phyloP scores from a whole-genome alignment of 2,888 invertebrate species.

The Thecocarcelia acutangulata region DNA sequence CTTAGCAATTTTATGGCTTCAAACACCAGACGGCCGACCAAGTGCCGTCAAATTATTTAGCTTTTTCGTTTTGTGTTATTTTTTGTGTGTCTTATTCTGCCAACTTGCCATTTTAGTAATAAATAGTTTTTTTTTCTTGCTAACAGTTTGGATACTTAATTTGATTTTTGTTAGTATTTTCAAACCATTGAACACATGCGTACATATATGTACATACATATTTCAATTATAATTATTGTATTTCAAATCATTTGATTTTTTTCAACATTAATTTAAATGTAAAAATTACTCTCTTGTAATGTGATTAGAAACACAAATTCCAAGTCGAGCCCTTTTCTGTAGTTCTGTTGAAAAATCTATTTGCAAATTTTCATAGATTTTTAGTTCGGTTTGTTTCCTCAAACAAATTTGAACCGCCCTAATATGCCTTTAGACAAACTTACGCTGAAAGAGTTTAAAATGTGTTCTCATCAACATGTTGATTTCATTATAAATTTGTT shows the following conservation, averaged over 20 bases:
- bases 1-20: slow-evolving; percentile 57
- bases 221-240: slow-evolving; percentile 4
- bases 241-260: slow-evolving; percentile 28
- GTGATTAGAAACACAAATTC: no score
- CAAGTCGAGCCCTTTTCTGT: no score
- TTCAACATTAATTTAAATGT: not conserved
- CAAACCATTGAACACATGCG: no score
- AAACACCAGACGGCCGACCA: slow-evolving; percentile 35
- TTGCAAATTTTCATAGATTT: no score
- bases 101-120: slow-evolving; percentile 36
- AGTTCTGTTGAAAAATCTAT: no score
- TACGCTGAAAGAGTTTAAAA: slow-evolving; percentile 43
- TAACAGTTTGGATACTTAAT: no score
- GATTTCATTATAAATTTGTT: slow-evolving; percentile 63
- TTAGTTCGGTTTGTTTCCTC: slow-evolving; percentile 6
- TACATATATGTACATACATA: no score
- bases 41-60: slow-evolving; percentile 40
- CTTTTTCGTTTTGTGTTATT: slow-evolving; percentile 26
- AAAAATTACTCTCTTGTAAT: no score
- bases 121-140: not conserved
- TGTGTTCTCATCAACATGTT: slow-evolving; percentile 47
- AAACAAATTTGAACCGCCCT: not conserved
- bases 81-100: slow-evolving; percentile 8
- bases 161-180: no score
- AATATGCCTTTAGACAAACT: slow-evolving; percentile 14